Evolutionary conservation across 2,888 invertebrate species (phyloP), one percentile per base, ranked within the genome.

Genomic region (Coleophora flavipennella): DNA sequence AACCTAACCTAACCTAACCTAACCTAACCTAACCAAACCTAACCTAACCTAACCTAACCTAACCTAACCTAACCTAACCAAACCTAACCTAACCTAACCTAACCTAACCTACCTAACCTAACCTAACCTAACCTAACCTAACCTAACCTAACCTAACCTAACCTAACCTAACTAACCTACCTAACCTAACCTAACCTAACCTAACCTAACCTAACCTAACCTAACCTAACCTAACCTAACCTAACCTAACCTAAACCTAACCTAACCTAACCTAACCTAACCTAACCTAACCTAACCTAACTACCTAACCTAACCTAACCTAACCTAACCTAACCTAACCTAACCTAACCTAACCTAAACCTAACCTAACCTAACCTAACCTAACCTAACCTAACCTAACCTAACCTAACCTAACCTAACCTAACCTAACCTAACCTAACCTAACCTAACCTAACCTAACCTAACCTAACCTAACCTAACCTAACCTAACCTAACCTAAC

Each of bases 391-490:
- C 41, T 44, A 44, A 44, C 44, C 41, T 41, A 44, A 44, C 41
- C 41, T 42, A 39, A 43, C 38, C 43, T 42, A 44, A 41, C 46
- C 41, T 39, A 46, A 46, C 46, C 43, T 41, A 41, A 43, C 43
- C 42, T 42, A 42, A 42, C 45, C 42, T 42, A 41, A 41, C 41
- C 41, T 44, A 41, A 29, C 29, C 29, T 29, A 29, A 29, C 29
- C 29, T 46, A 46, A 50, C 51, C 53, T 51, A 50, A 51, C 51
- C 50, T 50, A 49, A 50, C 50, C 53, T 51, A 50, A 51, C 50
- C 52, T 48, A 46, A 49, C 47, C 48, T 44, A 46, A 43, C 48
- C 48, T 48, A 48, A 48, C 48, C 48, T 48, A 48, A 48, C 48
- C 45, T 48, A 48, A 48, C 46, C 48, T 44, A 48, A 45, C 48